Conservation (phyloP, 2,113 vertebrate genomes). For the Heliornis fulica region DNA sequence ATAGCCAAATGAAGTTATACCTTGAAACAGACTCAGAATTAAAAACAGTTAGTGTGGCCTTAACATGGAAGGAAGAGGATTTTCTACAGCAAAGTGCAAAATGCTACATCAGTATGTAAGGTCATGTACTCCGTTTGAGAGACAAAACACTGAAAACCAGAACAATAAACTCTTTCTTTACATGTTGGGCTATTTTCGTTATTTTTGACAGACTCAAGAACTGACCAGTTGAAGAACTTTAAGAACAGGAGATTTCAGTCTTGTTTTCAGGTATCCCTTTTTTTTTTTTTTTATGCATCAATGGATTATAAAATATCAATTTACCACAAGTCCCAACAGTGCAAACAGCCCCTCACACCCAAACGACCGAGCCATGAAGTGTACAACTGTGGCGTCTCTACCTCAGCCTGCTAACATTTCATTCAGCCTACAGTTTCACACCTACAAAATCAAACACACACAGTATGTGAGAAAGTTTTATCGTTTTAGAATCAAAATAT, state of each 20-base stretch:
- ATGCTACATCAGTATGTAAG: background rate
- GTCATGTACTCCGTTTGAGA: background rate
- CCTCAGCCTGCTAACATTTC: slow-evolving; percentile 1
- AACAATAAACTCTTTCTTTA: background rate
- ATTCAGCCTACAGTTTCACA: slow-evolving; percentile 38
- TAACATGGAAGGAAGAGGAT: background rate
- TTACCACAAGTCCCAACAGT: background rate
- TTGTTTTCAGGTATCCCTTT: background rate
- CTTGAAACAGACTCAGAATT: background rate
- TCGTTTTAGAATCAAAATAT: slow-evolving; percentile 87
- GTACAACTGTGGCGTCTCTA: background rate
- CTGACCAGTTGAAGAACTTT: background rate
- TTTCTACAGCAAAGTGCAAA: slow-evolving; percentile 35
- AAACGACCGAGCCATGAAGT: background rate
- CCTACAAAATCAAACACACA: slow-evolving; percentile 79
- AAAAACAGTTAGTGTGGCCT: background rate
- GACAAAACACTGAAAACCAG: background rate
- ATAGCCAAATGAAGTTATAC: background rate
- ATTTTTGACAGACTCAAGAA: background rate
- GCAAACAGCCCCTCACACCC: background rate
- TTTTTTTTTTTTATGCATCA: background rate
- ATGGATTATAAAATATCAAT: background rate
- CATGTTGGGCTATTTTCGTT: background rate
- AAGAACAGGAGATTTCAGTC: background rate
- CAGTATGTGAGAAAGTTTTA: slow-evolving; percentile 82